Evolutionary conservation across 2,888 invertebrate genomes (phyloP).

Genomic region (Agrilus mali): DNA sequence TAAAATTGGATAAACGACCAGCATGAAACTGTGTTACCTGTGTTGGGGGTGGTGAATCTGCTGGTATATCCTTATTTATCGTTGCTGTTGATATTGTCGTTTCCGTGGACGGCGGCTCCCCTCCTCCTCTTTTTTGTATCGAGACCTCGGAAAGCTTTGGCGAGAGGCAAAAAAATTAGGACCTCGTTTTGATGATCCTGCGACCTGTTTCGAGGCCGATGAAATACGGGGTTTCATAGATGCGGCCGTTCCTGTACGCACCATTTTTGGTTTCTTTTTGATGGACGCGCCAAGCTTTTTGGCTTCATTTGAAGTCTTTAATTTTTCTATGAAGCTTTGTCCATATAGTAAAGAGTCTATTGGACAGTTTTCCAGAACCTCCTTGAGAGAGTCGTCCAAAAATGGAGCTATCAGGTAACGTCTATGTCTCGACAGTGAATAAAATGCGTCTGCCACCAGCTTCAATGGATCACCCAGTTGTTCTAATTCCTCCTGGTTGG

Average conservation of each 20-base stretch:
- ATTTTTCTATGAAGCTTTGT: background rate
- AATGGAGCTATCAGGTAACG: background rate
- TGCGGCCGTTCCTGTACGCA: too few relatives aligned
- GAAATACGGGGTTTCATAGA: too few relatives aligned
- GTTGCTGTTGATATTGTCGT: too few relatives aligned
- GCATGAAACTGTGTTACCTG: conserved; percentile 1
- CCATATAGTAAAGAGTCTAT: background rate
- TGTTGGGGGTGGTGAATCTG: conserved; percentile 3
- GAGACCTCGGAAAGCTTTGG: too few relatives aligned
- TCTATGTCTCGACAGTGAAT: conserved; percentile 3
- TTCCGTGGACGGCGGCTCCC: background rate
- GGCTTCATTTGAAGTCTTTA: background rate
- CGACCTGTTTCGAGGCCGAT: too few relatives aligned
- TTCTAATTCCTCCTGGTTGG: conserved; percentile 1
- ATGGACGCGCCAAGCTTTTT: background rate
- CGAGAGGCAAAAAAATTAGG: too few relatives aligned
- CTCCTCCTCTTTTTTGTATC: background rate
- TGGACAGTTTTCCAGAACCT: too few relatives aligned
- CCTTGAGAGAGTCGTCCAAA: background rate
- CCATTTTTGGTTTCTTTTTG: background rate
- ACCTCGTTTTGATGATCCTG: too few relatives aligned
- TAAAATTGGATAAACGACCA: conserved; percentile 6
- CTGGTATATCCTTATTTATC: background rate
- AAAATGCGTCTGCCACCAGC: conserved; percentile 4
- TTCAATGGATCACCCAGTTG: conserved; percentile 4